A percentile compares a stretch with the other conserved stretches of the same genome.
Conservation (phyloP, 2,888 invertebrate species). For the Dorcus parallelipipedus region DNA sequence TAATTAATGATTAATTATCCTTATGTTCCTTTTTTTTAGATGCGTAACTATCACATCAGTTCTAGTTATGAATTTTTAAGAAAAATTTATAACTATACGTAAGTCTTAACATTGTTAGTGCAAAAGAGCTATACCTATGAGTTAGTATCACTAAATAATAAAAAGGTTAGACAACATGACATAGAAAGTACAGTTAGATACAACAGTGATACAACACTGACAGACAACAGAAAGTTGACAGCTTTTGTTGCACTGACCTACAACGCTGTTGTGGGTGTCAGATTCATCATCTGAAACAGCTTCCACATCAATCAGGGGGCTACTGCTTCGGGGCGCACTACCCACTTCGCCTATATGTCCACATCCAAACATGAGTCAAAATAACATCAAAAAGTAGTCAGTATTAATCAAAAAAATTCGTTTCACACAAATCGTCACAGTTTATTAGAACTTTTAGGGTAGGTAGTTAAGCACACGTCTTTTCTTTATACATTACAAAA, state of each 20-base stretch:
- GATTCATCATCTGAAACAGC: constrained; percentile 60
- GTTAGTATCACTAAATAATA: constrained; percentile 21
- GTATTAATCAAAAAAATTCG: constrained; percentile 7
- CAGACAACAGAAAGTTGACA: constrained; percentile 38
- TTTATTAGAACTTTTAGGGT: not conserved
- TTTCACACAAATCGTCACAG: not conserved
- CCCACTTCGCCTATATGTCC: constrained; percentile 60
- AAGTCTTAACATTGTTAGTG: constrained; percentile 18
- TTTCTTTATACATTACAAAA: not conserved
- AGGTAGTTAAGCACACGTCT: not conserved
- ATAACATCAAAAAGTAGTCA: constrained; percentile 19
- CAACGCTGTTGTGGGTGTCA: constrained; percentile 49
- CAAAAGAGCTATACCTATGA: constrained; percentile 9
- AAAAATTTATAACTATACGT: constrained; percentile 5
- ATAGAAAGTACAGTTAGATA: constrained; percentile 27
- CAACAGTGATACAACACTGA: constrained; percentile 48
- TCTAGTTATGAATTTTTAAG: too few relatives aligned
- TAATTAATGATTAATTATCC: not conserved
- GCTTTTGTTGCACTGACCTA: constrained; percentile 57
- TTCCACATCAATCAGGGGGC: constrained; percentile 67
- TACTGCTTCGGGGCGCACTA: constrained; percentile 55
- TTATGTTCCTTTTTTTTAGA: constrained; percentile 1
- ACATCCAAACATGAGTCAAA: constrained; percentile 22
- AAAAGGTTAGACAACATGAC: constrained; percentile 31
- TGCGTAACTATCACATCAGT: not conserved